Conservation (phyloP, 2,888 invertebrate species). For the Trisateles emortualis region DNA sequence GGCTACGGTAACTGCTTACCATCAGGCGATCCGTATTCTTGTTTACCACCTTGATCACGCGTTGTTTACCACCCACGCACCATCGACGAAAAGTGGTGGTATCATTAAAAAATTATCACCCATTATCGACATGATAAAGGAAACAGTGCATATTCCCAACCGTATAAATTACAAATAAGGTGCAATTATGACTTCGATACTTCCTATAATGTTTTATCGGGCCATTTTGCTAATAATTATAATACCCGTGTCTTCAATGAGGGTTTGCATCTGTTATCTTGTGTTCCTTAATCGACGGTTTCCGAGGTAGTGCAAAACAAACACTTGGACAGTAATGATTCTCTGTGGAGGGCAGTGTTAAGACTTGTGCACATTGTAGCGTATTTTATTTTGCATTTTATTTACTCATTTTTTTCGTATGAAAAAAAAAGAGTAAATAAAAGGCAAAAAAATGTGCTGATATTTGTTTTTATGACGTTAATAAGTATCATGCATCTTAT, state of each 20-base stretch:
- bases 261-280: conserved; percentile 54
- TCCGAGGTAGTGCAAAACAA: conserved; percentile 72
- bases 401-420: too few relatives aligned
- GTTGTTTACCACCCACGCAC: not conserved
- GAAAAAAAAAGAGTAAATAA: too few relatives aligned
- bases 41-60: too few relatives aligned
- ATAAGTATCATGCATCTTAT: too few relatives aligned
- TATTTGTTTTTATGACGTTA: too few relatives aligned
- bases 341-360: conserved; percentile 54
- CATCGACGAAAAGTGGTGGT: too few relatives aligned
- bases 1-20: too few relatives aligned
- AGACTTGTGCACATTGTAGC: conserved; percentile 4
- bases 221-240: conserved; percentile 53
- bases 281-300: conserved; percentile 66
- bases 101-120: not conserved
- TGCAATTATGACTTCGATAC: conserved; percentile 32
- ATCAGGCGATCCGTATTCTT: too few relatives aligned
- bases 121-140: not conserved
- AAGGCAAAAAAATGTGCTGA: too few relatives aligned
- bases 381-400: too few relatives aligned
- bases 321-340: conserved; percentile 68
- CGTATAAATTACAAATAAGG: conserved; percentile 1
- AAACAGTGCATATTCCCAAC: not conserved
- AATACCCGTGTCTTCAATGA: conserved; percentile 50
- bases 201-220: conserved; percentile 47